A percentile compares a stretch with the other conserved stretches of the same genome.
phyloP scores from a whole-genome alignment of 2,888 invertebrate genomes.

The Desoria tigrina region DNA sequence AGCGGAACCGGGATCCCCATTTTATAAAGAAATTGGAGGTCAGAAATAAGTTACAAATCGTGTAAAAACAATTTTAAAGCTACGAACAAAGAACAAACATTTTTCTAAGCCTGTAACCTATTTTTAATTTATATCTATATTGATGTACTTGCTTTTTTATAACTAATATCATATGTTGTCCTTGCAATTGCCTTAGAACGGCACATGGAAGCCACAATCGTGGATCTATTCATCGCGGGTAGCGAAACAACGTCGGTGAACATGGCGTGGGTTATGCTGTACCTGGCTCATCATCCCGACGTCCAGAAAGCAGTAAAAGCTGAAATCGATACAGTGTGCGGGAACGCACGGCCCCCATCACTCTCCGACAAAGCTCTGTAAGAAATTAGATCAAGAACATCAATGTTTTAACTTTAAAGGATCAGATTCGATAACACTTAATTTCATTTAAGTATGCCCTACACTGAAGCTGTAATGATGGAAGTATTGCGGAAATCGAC shows the following conservation, averaged over 20 bases:
- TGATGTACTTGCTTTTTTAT: no score
- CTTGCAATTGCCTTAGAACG: conserved; percentile 17
- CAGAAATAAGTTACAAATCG: neutral
- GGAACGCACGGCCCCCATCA: conserved; percentile 16
- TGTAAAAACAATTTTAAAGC: neutral
- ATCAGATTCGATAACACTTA: no score
- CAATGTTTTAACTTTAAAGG: no score
- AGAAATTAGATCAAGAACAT: no score
- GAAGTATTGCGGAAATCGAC: conserved; percentile 27
- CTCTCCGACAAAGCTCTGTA: no score
- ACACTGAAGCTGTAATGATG: conserved; percentile 25
- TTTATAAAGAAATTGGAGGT: conserved; percentile 26
- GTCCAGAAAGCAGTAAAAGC: conserved; percentile 38
- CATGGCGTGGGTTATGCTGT: conserved; percentile 34
- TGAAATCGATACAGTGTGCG: conserved; percentile 36
- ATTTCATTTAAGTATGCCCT: conserved; percentile 33
- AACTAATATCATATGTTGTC: no score
- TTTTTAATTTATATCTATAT: no score
- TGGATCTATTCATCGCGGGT: conserved; percentile 25
- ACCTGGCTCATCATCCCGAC: conserved; percentile 30
- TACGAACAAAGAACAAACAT: no score
- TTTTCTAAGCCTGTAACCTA: no score
- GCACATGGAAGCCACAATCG: conserved; percentile 20
- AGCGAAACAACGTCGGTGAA: conserved; percentile 35
- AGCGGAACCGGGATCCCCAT: conserved; percentile 13